Evolutionary conservation across 2,888 invertebrate species (phyloP), one percentile per base, ranked within the genome.

Genomic region (Mechanitis mazaeus): DNA sequence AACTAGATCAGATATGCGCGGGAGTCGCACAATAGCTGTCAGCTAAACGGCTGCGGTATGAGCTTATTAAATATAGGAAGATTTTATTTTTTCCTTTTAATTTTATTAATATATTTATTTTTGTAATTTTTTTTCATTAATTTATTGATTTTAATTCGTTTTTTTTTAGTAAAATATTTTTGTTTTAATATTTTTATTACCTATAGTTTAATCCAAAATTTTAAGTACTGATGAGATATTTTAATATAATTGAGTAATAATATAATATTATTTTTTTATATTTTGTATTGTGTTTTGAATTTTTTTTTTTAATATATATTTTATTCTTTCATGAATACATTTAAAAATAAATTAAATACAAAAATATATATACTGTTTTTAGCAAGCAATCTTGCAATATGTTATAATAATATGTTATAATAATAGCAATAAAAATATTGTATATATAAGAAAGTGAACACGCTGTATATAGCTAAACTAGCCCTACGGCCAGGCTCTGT

Each of bases 21-120:
- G 68, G 72, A 69, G 68, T 69, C 55, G 74, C 69, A 87, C 88
- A 88, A 89, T 85, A 71, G 69, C 72, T 79, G 86, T 83, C 88
- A 78, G 82, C 85, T 87, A 88, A 87, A 86, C 87, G 87, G 87
- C 88, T 83, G 88, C 84, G 87, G 88, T 84, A 76, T 74, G 72
- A 78, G 82, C 81, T 85, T 84, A 85, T 77, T 78, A 74, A 6
- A 64, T 78, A 78, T 71, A 81, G 80, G 77, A 72, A 74, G 76
- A 46, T 68, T n/a, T 9, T 3, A 56, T 47, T 56, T 31, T 28
- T 7, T 50, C 5, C 55, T 64, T 64, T 58, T 67, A 54, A 28
- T 11, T 45, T 47, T 20, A 47, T 47, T 2, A n/a, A 47, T n/a
- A 42, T 42, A 42, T n/a, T 28, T 50, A 28, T 7, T 31, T 31